Evolutionary conservation across 2,113 vertebrate genomes (phyloP).

Genomic region (Ceyx margarethae): DNA sequence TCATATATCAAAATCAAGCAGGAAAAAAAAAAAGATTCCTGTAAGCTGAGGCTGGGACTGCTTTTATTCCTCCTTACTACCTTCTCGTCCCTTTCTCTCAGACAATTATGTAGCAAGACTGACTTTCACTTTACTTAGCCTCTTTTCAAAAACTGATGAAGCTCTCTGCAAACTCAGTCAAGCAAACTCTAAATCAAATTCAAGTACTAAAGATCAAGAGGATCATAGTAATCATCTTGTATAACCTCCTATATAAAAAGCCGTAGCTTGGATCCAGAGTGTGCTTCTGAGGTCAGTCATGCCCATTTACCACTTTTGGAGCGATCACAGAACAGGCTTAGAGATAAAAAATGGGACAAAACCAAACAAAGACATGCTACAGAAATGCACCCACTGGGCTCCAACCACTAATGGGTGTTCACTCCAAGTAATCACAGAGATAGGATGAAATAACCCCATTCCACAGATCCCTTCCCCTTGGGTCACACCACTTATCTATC

Average conservation of each 20-base stretch:
- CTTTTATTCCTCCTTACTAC: not conserved
- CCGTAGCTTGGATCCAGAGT: not conserved
- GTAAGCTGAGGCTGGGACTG: not conserved
- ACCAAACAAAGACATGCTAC: not conserved
- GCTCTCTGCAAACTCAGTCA: not conserved
- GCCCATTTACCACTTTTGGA: not conserved
- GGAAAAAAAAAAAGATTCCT: not conserved
- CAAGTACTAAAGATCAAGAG: not conserved
- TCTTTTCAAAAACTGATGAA: not conserved
- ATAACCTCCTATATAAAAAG: not conserved
- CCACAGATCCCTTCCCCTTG: not conserved
- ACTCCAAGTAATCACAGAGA: not conserved
- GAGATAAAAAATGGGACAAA: not conserved
- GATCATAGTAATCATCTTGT: not conserved
- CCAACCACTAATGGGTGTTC: not conserved
- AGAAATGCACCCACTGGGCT: not conserved
- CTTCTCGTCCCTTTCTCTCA: not conserved
- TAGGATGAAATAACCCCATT: not conserved
- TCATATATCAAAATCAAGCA: not conserved
- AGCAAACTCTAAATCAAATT: not conserved
- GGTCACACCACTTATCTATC: not conserved
- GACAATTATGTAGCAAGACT: not conserved
- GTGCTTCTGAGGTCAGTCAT: not conserved
- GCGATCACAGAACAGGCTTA: not conserved
- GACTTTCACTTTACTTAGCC: not conserved